Evolutionary conservation across 1,140 invertebrate genomes (phyloP).

Genomic region (Tetramorium alpestre): DNA sequence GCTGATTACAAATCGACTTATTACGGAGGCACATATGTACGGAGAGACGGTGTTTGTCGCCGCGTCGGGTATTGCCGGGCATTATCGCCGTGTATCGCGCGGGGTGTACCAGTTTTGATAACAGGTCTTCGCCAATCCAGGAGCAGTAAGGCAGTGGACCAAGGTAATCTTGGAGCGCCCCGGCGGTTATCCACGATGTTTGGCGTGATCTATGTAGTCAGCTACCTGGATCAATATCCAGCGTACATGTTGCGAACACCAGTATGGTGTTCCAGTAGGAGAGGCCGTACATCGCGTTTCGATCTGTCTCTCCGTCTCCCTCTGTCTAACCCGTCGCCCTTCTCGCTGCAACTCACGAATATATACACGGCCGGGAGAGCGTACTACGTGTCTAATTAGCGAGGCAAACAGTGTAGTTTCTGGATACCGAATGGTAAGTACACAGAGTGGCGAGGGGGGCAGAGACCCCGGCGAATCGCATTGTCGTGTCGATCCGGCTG

Average conservation of each 20-base stretch:
- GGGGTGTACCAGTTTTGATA: conserved; percentile 74
- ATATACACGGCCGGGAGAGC: conserved; percentile 56
- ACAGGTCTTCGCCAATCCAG: conserved; percentile 64
- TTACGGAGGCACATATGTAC: conserved; percentile 22
- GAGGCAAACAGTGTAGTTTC: conserved; percentile 82
- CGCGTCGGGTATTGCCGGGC: not conserved
- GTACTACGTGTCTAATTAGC: conserved; percentile 82
- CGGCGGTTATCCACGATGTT: conserved; percentile 70
- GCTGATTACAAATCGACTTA: conserved; percentile 53
- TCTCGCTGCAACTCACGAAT: conserved; percentile 40
- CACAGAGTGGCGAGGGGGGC: conserved; percentile 38
- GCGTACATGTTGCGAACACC: conserved; percentile 66
- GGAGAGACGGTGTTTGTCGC: conserved; percentile 24
- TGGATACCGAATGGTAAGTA: conserved; percentile 73
- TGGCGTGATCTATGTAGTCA: conserved; percentile 72
- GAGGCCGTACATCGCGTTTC: conserved; percentile 61
- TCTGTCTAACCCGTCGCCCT: not conserved
- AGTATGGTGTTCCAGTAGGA: conserved; percentile 45
- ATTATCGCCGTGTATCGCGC: conserved; percentile 21
- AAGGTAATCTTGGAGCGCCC: conserved; percentile 71
- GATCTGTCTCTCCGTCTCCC: conserved; percentile 18
- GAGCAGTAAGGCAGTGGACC: conserved; percentile 75
- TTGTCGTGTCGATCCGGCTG: conserved; percentile 15
- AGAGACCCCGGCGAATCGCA: conserved; percentile 5
- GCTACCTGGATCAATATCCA: conserved; percentile 72